A percentile compares a stretch with the other conserved stretches of the same genome.
phyloP scores from a whole-genome alignment of 2,113 vertebrate genomes.

The Tachuris rubrigastra region DNA sequence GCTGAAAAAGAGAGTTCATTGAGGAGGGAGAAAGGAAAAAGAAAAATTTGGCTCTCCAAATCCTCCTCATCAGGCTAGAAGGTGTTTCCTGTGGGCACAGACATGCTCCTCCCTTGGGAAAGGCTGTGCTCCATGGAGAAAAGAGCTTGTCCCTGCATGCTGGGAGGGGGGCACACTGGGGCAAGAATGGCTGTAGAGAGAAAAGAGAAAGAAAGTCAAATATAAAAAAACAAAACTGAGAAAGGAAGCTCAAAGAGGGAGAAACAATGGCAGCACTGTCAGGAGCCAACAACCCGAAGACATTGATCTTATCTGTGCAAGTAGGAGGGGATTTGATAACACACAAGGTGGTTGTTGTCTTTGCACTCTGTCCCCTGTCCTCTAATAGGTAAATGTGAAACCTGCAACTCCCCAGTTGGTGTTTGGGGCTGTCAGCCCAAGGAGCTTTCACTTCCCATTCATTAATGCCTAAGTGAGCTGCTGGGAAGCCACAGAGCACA shows the following conservation, averaged over 20 bases:
- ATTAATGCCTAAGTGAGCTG: background rate
- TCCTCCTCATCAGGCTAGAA: background rate
- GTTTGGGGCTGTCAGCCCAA: background rate
- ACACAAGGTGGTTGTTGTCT: background rate
- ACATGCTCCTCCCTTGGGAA: background rate
- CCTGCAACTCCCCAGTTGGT: background rate
- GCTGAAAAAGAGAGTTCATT: background rate
- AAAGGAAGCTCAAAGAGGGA: background rate
- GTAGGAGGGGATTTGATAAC: background rate
- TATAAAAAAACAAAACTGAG: background rate
- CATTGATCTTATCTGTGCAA: rapidly evolving
- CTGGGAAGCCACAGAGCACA: background rate
- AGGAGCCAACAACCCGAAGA: background rate
- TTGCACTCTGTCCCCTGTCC: background rate
- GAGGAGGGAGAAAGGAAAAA: background rate
- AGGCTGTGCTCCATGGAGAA: background rate
- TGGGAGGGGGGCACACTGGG: rapidly evolving
- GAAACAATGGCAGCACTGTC: rapidly evolving
- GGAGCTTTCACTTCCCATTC: background rate
- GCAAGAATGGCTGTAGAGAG: background rate
- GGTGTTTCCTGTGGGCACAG: background rate
- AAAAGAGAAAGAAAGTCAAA: background rate
- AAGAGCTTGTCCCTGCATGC: background rate
- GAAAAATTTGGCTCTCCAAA: background rate
- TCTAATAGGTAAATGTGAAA: rapidly evolving